These are phyloP conservation scores for Zaprionus ghesquierei DNA, from an alignment of 1,140 invertebrate species.

Conservation along the genomic window DNA sequence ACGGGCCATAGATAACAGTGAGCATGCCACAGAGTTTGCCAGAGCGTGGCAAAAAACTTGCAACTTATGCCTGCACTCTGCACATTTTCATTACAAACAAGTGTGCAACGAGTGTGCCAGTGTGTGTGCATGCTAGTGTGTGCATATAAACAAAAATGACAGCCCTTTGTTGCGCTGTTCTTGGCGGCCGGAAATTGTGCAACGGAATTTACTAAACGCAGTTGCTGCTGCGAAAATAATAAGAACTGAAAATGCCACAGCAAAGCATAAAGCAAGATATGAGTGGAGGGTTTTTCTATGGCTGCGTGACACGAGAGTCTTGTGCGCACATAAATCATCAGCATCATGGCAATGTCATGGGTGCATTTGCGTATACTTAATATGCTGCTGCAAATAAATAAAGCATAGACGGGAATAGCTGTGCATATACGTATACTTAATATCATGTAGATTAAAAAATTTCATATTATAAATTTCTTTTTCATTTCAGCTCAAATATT, in stretches of 20 bases:
- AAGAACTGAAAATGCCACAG: conserved; percentile 5
- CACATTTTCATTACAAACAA: conserved; percentile 68
- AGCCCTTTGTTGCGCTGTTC: conserved; percentile 21
- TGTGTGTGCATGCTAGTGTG: not conserved
- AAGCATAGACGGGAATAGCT: no score
- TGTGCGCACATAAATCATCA: not conserved
- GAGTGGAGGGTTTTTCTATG: not conserved
- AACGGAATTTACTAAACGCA: conserved; percentile 34
- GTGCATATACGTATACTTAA: no score
- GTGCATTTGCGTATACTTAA: not conserved
- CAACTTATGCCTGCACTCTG: conserved; percentile 67
- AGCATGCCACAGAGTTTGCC: conserved; percentile 4
- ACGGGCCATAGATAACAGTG: conserved; percentile 36
- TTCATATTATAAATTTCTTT: no score
- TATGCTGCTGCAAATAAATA: not conserved
- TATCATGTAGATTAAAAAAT: no score
- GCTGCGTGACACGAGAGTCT: not conserved
- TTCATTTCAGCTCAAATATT: no score
- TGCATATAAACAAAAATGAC: conserved; percentile 25
- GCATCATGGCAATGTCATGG: not conserved
- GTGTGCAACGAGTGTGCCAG: conserved; percentile 25
- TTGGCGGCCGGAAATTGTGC: conserved; percentile 53
- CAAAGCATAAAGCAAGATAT: not conserved
- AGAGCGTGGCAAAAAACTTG: conserved; percentile 51
- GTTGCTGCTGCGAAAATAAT: conserved; percentile 22